Evolutionary conservation across 2,113 vertebrate genomes (phyloP), one percentile per base, ranked within the genome.

Genomic region (Hipposideros armiger): DNA sequence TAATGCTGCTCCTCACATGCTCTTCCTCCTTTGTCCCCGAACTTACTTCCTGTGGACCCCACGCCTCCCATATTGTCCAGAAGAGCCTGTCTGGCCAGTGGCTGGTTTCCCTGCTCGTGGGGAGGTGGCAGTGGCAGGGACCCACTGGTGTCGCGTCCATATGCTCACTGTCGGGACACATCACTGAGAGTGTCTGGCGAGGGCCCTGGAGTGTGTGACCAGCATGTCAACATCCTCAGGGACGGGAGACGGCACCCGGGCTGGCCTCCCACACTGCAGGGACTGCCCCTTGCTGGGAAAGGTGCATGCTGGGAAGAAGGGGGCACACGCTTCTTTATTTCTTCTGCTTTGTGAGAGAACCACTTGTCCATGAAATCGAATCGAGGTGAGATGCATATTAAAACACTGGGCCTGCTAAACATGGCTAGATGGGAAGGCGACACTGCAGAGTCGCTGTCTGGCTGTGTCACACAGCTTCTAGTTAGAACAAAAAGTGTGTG

Each of bases 341-440:
- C 50, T 78, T 95, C 97, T 64, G 88, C 90, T 97, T 93, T 95
- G 83, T 60, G 69, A 94, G 96, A 97, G 78, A 96, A 64, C 40
- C 94, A 94, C 95, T 94, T 97, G 88, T 78, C 95, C 86, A 54
- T 95, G 97, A 97, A 97, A 96, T 97, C 96, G 96, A 96, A 94
- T 96, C 96, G 94, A 95, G 91, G 94, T 96, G 95, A 94, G 97
- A 93, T 93, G 77, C 88, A 77, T 93, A 97, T 97, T 94, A 94
- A 97, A 97, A 94, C 85, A 76, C 85, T 13, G 50, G 92, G 92
- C 69, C 88, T 81, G 45, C 93, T 86, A 89, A 97, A 94, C 70
- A 94, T 92, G 52, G 73, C 96, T 86, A 36, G 90, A 91, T 84
- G 95, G 32, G 47, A 47, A 47, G 47, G 47, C 47, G 47, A 6